Conservation (phyloP, 2,113 vertebrate genomes). For the Oreochromis spilurus region DNA sequence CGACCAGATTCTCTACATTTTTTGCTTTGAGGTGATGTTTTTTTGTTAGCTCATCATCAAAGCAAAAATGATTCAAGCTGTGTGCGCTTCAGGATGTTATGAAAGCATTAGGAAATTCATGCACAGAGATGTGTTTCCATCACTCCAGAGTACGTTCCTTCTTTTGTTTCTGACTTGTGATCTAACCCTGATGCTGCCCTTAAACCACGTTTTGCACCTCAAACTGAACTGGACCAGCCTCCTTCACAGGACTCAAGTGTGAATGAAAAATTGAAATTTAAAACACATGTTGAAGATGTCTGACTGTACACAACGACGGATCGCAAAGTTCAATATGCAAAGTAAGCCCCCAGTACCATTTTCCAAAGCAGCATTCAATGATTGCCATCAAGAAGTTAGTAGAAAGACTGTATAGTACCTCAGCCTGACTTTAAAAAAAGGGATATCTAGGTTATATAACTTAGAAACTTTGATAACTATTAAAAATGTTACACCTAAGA, state of each 20-base stretch:
- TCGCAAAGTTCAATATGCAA: not conserved
- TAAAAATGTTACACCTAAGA: not conserved
- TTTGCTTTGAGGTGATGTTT: not conserved
- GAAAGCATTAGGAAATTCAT: not conserved
- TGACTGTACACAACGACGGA: fast-evolving
- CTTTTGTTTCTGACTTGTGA: not conserved
- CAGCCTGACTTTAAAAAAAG: not conserved
- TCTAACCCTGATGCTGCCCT: not conserved
- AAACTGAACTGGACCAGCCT: not conserved
- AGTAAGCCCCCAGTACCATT: not conserved
- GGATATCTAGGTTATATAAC: not conserved
- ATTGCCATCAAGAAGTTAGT: not conserved
- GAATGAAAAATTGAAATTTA: not conserved
- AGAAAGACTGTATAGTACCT: not conserved
- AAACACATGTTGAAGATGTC: fast-evolving
- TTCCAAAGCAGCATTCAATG: not conserved
- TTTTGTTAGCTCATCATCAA: not conserved
- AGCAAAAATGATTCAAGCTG: not conserved
- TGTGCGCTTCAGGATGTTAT: not conserved
- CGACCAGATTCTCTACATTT: not conserved
- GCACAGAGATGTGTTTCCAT: not conserved
- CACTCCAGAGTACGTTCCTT: not conserved
- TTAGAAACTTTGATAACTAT: not conserved
- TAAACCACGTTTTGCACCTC: fast-evolving
- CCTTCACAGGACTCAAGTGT: not conserved